These are phyloP conservation scores for Charadrius vociferus DNA, from an alignment of 2,113 vertebrate genomes.

Conservation along the genomic window DNA sequence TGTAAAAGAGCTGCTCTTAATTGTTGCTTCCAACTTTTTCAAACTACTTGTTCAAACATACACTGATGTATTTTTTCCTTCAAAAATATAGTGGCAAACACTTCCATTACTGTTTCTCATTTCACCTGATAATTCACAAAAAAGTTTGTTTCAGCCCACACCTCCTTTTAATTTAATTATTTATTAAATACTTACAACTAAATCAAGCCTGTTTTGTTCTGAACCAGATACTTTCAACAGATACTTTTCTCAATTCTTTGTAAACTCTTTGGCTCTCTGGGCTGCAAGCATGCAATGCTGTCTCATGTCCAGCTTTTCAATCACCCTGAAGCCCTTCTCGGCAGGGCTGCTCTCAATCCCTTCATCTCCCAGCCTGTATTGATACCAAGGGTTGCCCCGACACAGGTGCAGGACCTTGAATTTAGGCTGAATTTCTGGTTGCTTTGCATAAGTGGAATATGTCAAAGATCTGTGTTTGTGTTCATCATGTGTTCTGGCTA, in stretches of 20 bases:
- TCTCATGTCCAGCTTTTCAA: background rate
- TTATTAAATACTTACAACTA: background rate
- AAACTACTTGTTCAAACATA: background rate
- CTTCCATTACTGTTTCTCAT: background rate
- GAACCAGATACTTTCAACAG: background rate
- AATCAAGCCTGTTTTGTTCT: background rate
- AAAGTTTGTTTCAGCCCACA: background rate
- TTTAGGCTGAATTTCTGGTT: background rate
- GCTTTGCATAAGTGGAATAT: background rate
- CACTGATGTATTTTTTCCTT: background rate
- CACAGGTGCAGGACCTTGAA: too few relatives aligned
- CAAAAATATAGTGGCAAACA: background rate
- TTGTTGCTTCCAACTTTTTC: background rate
- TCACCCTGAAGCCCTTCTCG: background rate
- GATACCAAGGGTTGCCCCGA: accelerated
- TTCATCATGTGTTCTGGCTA: background rate
- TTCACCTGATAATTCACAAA: background rate
- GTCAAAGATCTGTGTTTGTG: background rate
- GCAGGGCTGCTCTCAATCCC: background rate
- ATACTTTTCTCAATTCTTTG: too few relatives aligned
- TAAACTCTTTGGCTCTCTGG: background rate
- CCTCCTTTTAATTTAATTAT: background rate
- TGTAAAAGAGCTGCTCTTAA: background rate
- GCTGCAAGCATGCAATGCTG: accelerated
- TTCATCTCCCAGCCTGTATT: background rate